A percentile compares a stretch with the other conserved stretches of the same genome.
Evolutionary conservation across 2,797 vertebrate species (phyloP).

Genomic region (Anguilla pacifica): DNA sequence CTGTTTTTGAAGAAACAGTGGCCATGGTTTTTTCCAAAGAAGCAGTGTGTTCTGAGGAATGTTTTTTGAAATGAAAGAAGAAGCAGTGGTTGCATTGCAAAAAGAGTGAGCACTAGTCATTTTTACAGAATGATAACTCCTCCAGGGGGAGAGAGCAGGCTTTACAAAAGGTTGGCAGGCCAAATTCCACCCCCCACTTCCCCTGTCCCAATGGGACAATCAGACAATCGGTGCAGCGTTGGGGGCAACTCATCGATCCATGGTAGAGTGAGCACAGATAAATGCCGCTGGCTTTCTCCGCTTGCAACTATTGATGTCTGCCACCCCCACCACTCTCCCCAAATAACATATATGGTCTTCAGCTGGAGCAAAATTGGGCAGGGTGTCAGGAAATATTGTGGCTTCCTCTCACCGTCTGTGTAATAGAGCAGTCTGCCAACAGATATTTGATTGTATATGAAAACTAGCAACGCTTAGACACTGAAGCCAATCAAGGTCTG

Average conservation of each 20-base stretch:
- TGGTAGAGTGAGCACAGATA: conserved; percentile 3
- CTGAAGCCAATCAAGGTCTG: conserved; percentile 5
- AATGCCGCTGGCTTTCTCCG: conserved; percentile 11
- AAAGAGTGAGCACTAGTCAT: conserved; percentile 2
- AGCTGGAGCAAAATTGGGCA: conserved; percentile 10
- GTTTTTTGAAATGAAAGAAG: background rate
- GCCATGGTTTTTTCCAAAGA: background rate
- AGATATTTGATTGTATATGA: conserved; percentile 8
- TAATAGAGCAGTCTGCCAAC: conserved; percentile 4
- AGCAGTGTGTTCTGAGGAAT: background rate
- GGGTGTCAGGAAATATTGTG: background rate
- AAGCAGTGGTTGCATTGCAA: background rate
- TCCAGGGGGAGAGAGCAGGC: conserved; percentile 8
- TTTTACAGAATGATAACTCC: background rate
- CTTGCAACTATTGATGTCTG: conserved; percentile 20
- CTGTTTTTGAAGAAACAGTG: background rate
- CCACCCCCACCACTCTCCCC: background rate
- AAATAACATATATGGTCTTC: conserved; percentile 2
- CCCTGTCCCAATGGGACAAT: background rate
- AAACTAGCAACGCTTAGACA: conserved; percentile 10
- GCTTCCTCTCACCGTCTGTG: background rate
- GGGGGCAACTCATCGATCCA: conserved; percentile 28
- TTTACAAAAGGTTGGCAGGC: background rate
- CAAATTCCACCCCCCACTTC: background rate
- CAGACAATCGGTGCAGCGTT: conserved; percentile 4